phyloP scores from a whole-genome alignment of 2,113 vertebrate genomes.

The Aphelocoma coerulescens region DNA sequence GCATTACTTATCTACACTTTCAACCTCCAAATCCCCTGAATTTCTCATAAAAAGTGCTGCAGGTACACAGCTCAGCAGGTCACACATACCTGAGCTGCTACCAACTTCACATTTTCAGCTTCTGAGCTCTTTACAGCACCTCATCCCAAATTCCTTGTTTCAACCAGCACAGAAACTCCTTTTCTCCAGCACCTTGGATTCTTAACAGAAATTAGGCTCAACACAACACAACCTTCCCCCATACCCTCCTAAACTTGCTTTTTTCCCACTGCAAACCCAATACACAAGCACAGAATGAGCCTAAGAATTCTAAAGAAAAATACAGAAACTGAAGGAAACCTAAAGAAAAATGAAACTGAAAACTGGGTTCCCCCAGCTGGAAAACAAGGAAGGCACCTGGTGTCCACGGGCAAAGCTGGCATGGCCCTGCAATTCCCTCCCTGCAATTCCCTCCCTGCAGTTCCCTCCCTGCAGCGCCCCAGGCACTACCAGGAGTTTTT shows the following conservation, averaged over 20 bases:
- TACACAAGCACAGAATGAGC: background rate
- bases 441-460: background rate
- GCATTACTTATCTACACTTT: rapidly evolving
- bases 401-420: background rate
- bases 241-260: rapidly evolving
- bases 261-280: background rate
- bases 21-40: rapidly evolving
- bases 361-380: background rate
- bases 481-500: background rate
- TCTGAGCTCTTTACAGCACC: background rate
- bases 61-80: background rate
- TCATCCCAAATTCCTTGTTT: background rate
- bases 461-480: background rate
- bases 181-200: background rate
- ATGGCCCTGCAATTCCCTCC: background rate
- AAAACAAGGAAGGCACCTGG: background rate
- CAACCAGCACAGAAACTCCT: background rate
- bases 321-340: background rate
- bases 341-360: background rate
- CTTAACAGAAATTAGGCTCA: background rate
- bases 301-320: background rate
- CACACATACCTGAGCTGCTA: background rate
- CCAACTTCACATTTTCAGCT: background rate
- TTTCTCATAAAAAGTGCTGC: background rate
- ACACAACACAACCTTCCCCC: background rate